Evolutionary conservation across 1,140 invertebrate genomes (phyloP).

Genomic region (Hypothenemus hampei): DNA sequence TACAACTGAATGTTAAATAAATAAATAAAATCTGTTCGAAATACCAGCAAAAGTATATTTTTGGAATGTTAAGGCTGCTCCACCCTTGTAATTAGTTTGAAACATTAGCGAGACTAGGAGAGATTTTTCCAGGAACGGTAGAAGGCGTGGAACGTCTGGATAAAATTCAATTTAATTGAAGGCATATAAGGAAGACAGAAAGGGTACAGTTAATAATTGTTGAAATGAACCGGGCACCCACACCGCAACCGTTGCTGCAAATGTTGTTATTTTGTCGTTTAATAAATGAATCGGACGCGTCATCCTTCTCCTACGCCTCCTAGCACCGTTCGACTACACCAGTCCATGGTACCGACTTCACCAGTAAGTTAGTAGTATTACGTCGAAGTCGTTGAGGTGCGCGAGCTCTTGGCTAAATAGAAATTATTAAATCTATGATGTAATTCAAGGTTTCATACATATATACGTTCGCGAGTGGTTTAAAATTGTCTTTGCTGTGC

Average conservation of each 20-base stretch:
- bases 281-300: constrained; percentile 22
- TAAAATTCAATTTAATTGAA: too few relatives aligned
- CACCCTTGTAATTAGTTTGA: too few relatives aligned
- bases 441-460: constrained; percentile 24
- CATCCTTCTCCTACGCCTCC: constrained; percentile 29
- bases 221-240: constrained; percentile 16
- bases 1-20: too few relatives aligned
- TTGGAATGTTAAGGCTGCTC: too few relatives aligned
- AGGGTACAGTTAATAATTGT: too few relatives aligned
- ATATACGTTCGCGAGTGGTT: not conserved
- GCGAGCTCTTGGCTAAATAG: constrained; percentile 21
- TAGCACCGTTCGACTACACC: constrained; percentile 18
- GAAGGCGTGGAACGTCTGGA: too few relatives aligned
- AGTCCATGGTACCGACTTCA: constrained; percentile 26
- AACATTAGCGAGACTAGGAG: too few relatives aligned
- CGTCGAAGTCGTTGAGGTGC: constrained; percentile 16
- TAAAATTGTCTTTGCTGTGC: too few relatives aligned
- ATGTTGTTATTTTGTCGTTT: constrained; percentile 22
- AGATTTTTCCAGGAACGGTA: too few relatives aligned
- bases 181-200: too few relatives aligned
- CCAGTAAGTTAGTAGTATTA: constrained; percentile 7
- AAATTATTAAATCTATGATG: constrained; percentile 23
- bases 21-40: too few relatives aligned
- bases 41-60: too few relatives aligned
- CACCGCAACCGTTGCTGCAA: constrained; percentile 14